Evolutionary conservation across 2,797 vertebrate species (phyloP), one percentile per base, ranked within the genome.

Genomic region (Pelobates cultripes): DNA sequence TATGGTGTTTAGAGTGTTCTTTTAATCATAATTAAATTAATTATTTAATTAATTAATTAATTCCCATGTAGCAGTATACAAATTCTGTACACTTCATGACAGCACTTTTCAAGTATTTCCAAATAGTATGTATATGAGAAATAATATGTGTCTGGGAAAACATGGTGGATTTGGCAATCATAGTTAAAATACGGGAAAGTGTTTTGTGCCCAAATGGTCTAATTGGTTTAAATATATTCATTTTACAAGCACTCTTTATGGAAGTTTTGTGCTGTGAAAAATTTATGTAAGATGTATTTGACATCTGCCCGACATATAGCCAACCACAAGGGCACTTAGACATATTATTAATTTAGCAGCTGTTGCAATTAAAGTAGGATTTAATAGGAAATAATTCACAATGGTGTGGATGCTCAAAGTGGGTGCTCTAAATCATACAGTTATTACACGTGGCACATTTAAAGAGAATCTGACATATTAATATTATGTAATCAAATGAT

Each of bases 331-430:
- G n/a, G 61, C 14, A 41, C 61, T 64, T 64, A 7, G 14, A 40
- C 17, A 28, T 7, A 28, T 17, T 40, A 64, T 64, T 64, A 40
- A 10, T 64, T 14, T 64, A 64, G 61, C 61, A 64, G 61, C n/a
- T 64, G 61, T 40, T 28, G 61, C 61, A 64, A 64, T 64, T 64
- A 64, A 64, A 28, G n/a, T 10, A 40, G 28, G n/a, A 7, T 64
- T 64, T 64, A 64, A 64, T 64, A 40, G 14, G n/a, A 64, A 64
- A 64, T 64, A 14, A 14, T 64, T 64, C 61, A 64, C 61, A 64
- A 3, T 40, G 61, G n/a, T 64, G 61, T 64, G 61, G 61, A 64
- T 40, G 28, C 61, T 64, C 61, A 64, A 64, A 64, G 28, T 40
- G 12, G 4, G n/a, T 64, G 17, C 61, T 1, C 28, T 64, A 64